Percentiles rank a stretch among this genome's conserved stretches.
Conservation (phyloP, 2,113 vertebrate species). For the Typhlomys cinereus region DNA sequence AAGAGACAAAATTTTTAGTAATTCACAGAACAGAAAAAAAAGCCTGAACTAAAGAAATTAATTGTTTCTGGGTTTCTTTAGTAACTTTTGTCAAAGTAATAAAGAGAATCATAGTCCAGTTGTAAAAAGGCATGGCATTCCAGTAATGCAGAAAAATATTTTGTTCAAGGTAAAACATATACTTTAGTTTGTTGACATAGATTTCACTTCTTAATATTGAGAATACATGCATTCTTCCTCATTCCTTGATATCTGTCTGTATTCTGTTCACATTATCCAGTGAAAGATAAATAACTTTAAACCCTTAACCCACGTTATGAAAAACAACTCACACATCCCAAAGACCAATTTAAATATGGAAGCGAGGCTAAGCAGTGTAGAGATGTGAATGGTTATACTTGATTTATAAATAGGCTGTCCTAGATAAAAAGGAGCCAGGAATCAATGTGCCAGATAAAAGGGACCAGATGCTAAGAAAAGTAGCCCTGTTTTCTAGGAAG, state of each 20-base stretch:
- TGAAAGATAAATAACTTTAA: slow-evolving; percentile 38
- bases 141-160: not conserved
- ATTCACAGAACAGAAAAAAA: not conserved
- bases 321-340: slow-evolving; percentile 23
- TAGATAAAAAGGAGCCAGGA: slow-evolving; percentile 75
- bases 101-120: not conserved
- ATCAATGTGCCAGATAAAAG: slow-evolving; percentile 78
- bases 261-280: slow-evolving; percentile 55
- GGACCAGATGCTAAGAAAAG: slow-evolving; percentile 73
- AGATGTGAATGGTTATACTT: slow-evolving; percentile 62
- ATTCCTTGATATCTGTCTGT: slow-evolving; percentile 28
- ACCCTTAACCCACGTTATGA: slow-evolving; percentile 48
- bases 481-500: slow-evolving; percentile 62
- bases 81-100: not conserved
- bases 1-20: not conserved
- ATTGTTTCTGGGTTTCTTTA: not conserved
- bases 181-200: not conserved
- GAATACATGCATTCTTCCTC: not conserved
- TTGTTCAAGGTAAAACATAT: not conserved
- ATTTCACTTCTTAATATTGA: slow-evolving; percentile 9
- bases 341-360: slow-evolving; percentile 64
- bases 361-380: slow-evolving; percentile 35
- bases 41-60: not conserved
- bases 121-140: not conserved
- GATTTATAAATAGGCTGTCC: slow-evolving; percentile 75